phyloP scores from a whole-genome alignment of 92 coral and sea anemone genomes.

The Palythoa grandis region DNA sequence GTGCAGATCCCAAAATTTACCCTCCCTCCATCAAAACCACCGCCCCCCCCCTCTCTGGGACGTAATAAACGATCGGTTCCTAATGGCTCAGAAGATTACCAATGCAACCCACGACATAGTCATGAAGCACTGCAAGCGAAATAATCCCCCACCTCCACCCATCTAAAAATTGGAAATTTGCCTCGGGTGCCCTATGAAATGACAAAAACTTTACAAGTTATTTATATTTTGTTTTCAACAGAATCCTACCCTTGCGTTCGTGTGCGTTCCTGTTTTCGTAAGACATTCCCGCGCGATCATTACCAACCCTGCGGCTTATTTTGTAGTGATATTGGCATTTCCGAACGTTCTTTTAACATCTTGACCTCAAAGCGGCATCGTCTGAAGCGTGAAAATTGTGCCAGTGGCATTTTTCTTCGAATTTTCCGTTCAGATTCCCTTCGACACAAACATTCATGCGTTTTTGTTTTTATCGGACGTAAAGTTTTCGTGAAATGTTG shows the following conservation, averaged over 20 bases:
- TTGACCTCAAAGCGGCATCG: neutral
- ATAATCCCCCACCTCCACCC: neutral
- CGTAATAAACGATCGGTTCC: too few species aligned
- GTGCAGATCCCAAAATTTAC: too few species aligned
- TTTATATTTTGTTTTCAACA: neutral
- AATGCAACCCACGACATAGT: too few species aligned
- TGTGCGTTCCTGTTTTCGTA: neutral
- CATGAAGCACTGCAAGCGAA: too few species aligned
- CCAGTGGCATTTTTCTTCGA: neutral
- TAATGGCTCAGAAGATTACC: too few species aligned
- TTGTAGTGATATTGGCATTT: neutral
- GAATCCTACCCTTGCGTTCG: neutral
- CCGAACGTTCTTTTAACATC: neutral
- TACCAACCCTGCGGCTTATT: neutral
- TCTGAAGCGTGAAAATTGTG: neutral
- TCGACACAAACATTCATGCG: neutral
- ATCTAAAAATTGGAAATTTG: neutral
- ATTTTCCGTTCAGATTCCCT: constrained; percentile 1
- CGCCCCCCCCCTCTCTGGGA: too few species aligned
- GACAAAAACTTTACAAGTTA: neutral
- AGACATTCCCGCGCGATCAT: neutral
- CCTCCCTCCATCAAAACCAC: too few species aligned
- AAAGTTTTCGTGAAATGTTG: neutral
- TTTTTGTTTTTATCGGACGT: neutral
- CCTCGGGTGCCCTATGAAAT: neutral